Evolutionary conservation across 2,797 vertebrate genomes (phyloP).

Genomic region (Thaleichthys pacificus): DNA sequence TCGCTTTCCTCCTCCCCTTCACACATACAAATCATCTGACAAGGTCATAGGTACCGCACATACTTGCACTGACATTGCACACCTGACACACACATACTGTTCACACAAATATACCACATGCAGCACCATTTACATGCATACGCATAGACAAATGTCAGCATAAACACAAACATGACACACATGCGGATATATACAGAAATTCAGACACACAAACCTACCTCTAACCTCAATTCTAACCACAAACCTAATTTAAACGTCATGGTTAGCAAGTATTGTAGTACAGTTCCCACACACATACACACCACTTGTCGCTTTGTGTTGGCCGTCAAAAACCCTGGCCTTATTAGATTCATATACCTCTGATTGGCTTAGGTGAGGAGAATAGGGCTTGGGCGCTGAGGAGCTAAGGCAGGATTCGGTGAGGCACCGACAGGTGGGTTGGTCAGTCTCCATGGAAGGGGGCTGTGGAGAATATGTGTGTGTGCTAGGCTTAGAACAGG

Average conservation of each 20-base stretch:
- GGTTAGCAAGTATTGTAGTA: too few relatives aligned
- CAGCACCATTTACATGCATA: too few relatives aligned
- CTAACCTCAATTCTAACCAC: too few relatives aligned
- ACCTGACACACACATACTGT: not conserved
- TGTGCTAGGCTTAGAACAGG: conserved; percentile 23
- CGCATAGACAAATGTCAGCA: not conserved
- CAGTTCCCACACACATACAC: conserved; percentile 1
- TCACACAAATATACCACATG: conserved; percentile 4
- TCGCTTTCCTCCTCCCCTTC: conserved; percentile 1
- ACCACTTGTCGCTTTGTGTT: not conserved
- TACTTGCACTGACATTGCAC: not conserved
- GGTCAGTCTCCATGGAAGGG: not conserved
- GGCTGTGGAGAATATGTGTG: conserved; percentile 18
- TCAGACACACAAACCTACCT: not conserved
- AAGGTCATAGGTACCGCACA: not conserved
- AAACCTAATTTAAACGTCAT: too few relatives aligned
- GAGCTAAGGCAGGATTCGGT: conserved; percentile 37
- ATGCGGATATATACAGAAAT: not conserved
- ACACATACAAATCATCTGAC: too few relatives aligned
- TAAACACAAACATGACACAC: conserved; percentile 10
- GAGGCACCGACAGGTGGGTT: conserved; percentile 26
- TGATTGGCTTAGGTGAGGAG: conserved; percentile 31
- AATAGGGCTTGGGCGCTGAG: conserved; percentile 38
- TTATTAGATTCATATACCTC: conserved; percentile 14
- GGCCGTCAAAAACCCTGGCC: not conserved